Evolutionary conservation across 2,797 vertebrate genomes (phyloP).

Genomic region (Macropus fuliginosus): DNA sequence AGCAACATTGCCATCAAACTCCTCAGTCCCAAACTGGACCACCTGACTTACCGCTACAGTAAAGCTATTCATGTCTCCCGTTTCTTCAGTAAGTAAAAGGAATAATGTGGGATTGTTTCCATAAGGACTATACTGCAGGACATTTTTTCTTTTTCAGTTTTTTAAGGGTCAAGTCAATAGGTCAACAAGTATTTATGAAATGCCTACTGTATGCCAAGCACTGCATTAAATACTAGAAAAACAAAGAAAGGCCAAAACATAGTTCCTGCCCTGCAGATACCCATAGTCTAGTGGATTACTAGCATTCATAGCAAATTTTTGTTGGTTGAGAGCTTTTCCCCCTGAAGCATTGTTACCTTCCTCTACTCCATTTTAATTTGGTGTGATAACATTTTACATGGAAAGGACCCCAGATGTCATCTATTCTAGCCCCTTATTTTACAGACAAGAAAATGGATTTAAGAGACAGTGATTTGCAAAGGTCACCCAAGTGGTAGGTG

Average conservation of each 20-base stretch:
- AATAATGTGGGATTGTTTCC: neutral
- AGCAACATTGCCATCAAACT: slow-evolving; percentile 91
- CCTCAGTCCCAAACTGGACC: slow-evolving; percentile 85
- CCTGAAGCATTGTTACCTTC: neutral
- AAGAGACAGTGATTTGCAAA: neutral
- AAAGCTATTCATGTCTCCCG: slow-evolving; percentile 84
- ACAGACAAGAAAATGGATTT: neutral
- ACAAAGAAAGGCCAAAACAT: neutral
- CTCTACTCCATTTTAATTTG: neutral
- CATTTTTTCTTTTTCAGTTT: neutral
- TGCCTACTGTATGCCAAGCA: neutral
- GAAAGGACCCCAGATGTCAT: neutral
- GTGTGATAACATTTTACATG: neutral
- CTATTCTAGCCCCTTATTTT: neutral
- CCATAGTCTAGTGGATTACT: neutral
- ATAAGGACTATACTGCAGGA: too few species aligned
- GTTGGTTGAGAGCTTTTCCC: neutral
- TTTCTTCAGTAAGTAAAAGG: slow-evolving; percentile 87
- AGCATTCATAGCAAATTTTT: neutral
- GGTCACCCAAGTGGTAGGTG: neutral
- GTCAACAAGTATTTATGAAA: neutral
- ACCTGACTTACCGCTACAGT: slow-evolving; percentile 86
- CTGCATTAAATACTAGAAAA: neutral
- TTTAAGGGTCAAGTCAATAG: neutral
- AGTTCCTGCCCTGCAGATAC: neutral